A percentile compares a stretch with the other conserved stretches of the same genome.
phyloP scores from a whole-genome alignment of 2,113 vertebrate genomes.

The Hymenochirus boettgeri region DNA sequence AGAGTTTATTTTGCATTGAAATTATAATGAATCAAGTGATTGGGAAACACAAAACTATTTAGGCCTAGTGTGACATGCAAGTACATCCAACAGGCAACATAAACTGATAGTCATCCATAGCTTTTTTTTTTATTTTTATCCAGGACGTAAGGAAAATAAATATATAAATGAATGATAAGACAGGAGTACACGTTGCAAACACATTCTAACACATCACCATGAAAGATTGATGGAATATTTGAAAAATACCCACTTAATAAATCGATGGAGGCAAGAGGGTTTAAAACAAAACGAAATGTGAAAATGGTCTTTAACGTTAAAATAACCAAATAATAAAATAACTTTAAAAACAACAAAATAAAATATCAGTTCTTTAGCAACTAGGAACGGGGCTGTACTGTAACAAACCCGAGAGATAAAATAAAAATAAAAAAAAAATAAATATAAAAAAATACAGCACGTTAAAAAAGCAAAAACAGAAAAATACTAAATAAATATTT shows the following conservation, averaged over 20 bases:
- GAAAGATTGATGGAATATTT: constrained; percentile 35
- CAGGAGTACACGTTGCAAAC: constrained; percentile 52
- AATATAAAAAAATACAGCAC: background rate
- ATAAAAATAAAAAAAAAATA: constrained; percentile 7
- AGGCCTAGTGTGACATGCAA: constrained; percentile 95
- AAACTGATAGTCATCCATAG: constrained; percentile 87
- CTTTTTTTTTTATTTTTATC: too few relatives aligned
- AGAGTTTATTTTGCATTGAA: constrained; percentile 51
- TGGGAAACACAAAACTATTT: constrained; percentile 78
- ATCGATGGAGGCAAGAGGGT: constrained; percentile 23
- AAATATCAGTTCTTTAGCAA: constrained; percentile 9
- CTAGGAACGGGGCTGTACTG: background rate
- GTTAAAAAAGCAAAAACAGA: too few relatives aligned
- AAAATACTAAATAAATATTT: too few relatives aligned
- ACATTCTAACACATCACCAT: constrained; percentile 45
- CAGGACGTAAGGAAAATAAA: constrained; percentile 61
- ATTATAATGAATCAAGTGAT: constrained; percentile 64
- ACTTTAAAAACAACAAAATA: constrained; percentile 21
- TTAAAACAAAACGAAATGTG: background rate
- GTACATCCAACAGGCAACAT: constrained; percentile 92
- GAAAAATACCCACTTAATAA: constrained; percentile 36
- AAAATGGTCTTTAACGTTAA: background rate
- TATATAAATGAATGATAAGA: constrained; percentile 74
- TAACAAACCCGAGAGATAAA: background rate
- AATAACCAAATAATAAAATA: constrained; percentile 4